phyloP scores from a whole-genome alignment of 2,888 invertebrate genomes.

The Conus canariensis region DNA sequence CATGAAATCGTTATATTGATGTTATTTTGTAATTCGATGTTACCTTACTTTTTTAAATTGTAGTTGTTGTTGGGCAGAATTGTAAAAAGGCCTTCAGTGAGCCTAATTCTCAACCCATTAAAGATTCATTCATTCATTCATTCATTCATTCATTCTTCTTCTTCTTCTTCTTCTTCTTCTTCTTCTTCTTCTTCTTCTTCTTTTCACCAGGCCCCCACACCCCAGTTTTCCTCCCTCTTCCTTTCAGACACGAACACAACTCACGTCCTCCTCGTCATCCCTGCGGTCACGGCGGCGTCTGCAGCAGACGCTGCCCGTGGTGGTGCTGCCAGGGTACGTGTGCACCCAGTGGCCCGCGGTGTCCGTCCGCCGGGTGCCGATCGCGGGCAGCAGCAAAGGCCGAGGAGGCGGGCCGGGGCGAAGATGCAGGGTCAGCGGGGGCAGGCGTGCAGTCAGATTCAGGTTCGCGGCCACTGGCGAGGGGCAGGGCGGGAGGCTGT shows the following conservation, averaged over 20 bases:
- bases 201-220: no score
- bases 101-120: no score
- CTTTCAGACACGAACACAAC: neutral
- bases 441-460: neutral
- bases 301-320: constrained; percentile 25
- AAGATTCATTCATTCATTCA: no score
- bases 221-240: no score
- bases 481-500: no score
- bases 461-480: no score
- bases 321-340: constrained; percentile 19
- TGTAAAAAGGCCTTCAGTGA: no score
- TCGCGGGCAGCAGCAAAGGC: neutral
- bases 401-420: neutral
- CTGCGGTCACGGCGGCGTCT: constrained; percentile 7
- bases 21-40: no score
- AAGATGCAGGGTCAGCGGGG: neutral
- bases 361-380: neutral
- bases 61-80: no score
- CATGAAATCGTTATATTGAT: no score
- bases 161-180: neutral
- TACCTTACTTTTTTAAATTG: no score
- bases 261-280: constrained; percentile 19
- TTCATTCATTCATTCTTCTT: no score
- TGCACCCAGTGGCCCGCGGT: neutral
- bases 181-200: neutral